phyloP scores from a whole-genome alignment of 2,113 vertebrate genomes.

The Poecile atricapillus region DNA sequence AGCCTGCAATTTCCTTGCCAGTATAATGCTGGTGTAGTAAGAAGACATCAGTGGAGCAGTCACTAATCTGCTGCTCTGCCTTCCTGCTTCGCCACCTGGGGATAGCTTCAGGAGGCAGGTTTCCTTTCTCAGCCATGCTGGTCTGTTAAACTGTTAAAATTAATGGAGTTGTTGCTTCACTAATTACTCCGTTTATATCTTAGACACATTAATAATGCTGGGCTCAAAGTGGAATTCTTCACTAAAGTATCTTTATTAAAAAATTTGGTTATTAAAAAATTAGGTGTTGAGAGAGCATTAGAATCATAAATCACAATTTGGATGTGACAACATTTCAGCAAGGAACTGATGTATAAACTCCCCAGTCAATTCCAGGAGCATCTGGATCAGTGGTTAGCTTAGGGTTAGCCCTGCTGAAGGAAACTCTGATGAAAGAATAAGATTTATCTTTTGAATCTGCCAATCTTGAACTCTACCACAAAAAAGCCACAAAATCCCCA shows the following conservation, averaged over 20 bases:
- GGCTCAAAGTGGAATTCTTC: background rate
- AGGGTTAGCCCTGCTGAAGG: background rate
- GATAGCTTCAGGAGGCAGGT: background rate
- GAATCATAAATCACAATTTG: background rate
- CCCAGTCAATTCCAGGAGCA: background rate
- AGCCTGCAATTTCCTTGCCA: slow-evolving; percentile 40
- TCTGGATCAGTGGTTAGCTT: background rate
- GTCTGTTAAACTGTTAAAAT: background rate
- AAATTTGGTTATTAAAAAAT: background rate
- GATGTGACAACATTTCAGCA: background rate
- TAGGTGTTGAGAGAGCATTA: background rate
- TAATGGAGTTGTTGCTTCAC: background rate
- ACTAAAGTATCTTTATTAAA: background rate
- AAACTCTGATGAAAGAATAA: background rate
- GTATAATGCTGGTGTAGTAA: background rate
- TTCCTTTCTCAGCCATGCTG: background rate
- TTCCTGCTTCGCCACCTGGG: background rate
- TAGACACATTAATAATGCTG: background rate
- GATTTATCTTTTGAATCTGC: background rate
- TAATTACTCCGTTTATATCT: background rate
- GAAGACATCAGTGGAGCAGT: background rate
- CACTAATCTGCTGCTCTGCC: background rate
- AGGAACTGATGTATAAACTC: background rate
- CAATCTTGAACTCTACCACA: background rate
- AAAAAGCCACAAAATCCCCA: background rate